Evolutionary conservation across 2,113 vertebrate species (phyloP), one percentile per base, ranked within the genome.

Genomic region (Boleophthalmus pectinirostris): DNA sequence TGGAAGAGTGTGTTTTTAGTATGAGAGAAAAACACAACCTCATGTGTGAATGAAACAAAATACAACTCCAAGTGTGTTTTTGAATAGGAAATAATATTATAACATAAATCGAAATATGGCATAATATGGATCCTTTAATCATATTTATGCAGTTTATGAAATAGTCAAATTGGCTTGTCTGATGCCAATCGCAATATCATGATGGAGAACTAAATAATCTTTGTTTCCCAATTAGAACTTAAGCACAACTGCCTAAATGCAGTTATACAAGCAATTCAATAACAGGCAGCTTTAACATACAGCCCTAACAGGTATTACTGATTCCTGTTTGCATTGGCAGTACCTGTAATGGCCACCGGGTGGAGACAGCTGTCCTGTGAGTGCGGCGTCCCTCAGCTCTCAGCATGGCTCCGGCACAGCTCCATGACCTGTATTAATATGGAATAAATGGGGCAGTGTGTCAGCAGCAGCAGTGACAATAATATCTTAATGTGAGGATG

Each of bases 301-400:
- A n/a, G n/a, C n/a, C n/a, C 56, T 24, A 24, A 24, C 58, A 43
- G 38, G 38, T 8, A 0, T 51, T 51, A 11, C 29, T 10, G 29
- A 20, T 33, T 58, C 23, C 56, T 24, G 56, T 63, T 33, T 35
- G 18, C 29, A n/a, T 11, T 13, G 9, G 10, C 24, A 77, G 49
- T 88, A 72, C 64, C 65, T 65, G 13, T n/a, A 68, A 3, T 6
- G 66, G 24, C 90, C 93, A 93, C 92, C 83, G 75, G 92, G 90
- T 87, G 93, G 92, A 88, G 93, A 92, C 91, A 92, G 68, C 68
- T 66, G 74, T 91, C 91, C 85, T 84, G 82, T 67, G 67, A 82
- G 74, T 67, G 25, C 75, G 73, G 68, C 16, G 57, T 82, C 63
- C 14, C 38, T 61, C 61, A 35, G 56, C 46, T 45, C 72, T 63